These are phyloP conservation scores for Centropristis striata DNA, from an alignment of 2,113 vertebrate genomes.

Conservation along the genomic window DNA sequence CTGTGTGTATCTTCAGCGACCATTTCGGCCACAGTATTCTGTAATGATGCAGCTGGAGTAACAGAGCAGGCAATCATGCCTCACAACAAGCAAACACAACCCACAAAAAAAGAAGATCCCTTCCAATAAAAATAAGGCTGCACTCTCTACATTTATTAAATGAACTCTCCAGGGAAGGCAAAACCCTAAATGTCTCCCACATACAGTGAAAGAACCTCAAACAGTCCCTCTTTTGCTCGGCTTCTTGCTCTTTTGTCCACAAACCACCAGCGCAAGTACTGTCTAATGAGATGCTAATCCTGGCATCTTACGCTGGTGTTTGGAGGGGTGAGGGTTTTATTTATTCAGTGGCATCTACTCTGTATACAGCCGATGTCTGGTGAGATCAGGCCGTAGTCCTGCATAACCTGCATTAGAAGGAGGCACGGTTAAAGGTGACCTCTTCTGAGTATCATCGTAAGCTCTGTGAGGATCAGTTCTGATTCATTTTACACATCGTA, in stretches of 20 bases:
- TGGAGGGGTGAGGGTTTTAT: slow-evolving; percentile 78
- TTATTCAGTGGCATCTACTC: slow-evolving; percentile 81
- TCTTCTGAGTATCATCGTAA: slow-evolving; percentile 66
- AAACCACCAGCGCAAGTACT: slow-evolving; percentile 30
- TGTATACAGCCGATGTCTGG: slow-evolving; percentile 73
- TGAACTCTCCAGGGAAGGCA: background rate
- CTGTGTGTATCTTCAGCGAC: background rate
- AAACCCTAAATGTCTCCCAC: slow-evolving; percentile 47
- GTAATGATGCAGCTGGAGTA: slow-evolving; percentile 20
- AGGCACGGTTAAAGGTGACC: slow-evolving; percentile 80
- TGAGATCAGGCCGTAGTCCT: slow-evolving; percentile 67
- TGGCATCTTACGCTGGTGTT: slow-evolving; percentile 71
- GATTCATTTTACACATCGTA: slow-evolving; percentile 59
- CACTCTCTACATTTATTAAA: slow-evolving; percentile 34
- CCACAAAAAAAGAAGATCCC: background rate
- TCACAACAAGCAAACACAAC: slow-evolving; percentile 33
- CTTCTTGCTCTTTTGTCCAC: slow-evolving; percentile 71
- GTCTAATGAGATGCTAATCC: slow-evolving; percentile 84
- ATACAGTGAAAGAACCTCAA: slow-evolving; percentile 36
- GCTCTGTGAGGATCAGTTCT: slow-evolving; percentile 40
- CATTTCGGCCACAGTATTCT: slow-evolving; percentile 14
- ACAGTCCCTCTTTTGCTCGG: slow-evolving; percentile 32
- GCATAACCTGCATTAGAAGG: slow-evolving; percentile 69
- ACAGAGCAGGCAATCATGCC: slow-evolving; percentile 19
- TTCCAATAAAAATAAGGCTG: slow-evolving; percentile 14